A percentile compares a stretch with the other conserved stretches of the same genome.
Evolutionary conservation across 2,888 invertebrate species (phyloP).

Genomic region (Eustalomyia histrio): DNA sequence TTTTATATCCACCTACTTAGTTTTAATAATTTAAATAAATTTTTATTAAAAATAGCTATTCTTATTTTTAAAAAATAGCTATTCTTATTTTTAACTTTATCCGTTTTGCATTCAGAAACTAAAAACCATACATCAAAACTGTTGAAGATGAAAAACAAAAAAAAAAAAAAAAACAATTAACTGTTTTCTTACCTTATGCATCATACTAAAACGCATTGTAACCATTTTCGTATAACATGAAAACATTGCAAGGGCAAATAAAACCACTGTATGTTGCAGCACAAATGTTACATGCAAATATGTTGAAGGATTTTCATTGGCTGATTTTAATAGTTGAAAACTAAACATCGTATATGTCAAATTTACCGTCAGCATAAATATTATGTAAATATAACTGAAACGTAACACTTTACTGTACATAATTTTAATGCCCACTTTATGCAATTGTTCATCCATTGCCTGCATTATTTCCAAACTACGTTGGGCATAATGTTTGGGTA

Average conservation of each 20-base stretch:
- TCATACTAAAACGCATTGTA: constrained; percentile 75
- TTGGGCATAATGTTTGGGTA: constrained; percentile 74
- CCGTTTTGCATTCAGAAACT: too few species aligned
- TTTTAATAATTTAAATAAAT: too few species aligned
- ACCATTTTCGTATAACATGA: constrained; percentile 73
- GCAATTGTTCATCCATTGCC: constrained; percentile 73
- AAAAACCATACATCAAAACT: too few species aligned
- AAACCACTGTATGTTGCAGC: constrained; percentile 75
- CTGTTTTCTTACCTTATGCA: constrained; percentile 76
- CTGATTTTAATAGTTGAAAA: constrained; percentile 72
- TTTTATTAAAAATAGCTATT: too few species aligned
- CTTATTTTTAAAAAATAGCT: too few species aligned
- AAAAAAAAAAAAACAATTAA: too few species aligned
- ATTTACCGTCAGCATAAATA: constrained; percentile 71
- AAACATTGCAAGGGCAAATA: constrained; percentile 72
- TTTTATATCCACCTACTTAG: too few species aligned
- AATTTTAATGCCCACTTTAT: constrained; percentile 74
- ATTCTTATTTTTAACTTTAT: too few species aligned
- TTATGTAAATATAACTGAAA: constrained; percentile 72
- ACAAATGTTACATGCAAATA: constrained; percentile 75
- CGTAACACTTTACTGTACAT: constrained; percentile 76
- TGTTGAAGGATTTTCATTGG: constrained; percentile 70
- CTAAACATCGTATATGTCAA: constrained; percentile 72
- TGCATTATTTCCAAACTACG: constrained; percentile 72
- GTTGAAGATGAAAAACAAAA: too few species aligned